A percentile compares a stretch with the other conserved stretches of the same genome.
Conservation (phyloP, 2,113 vertebrate species). For the Hucho hucho region DNA sequence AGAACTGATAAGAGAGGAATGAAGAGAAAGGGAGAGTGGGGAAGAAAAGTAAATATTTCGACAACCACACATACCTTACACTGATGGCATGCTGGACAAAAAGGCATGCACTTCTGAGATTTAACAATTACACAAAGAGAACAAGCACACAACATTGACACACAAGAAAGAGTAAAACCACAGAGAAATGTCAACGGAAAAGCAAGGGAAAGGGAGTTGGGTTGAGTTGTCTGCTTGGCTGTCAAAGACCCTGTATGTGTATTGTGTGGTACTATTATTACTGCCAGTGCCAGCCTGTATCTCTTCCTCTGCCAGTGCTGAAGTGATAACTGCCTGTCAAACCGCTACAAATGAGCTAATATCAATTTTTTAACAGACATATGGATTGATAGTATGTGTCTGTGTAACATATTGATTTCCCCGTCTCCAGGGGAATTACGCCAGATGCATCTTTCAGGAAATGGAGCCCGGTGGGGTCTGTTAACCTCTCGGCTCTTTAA, state of each 20-base stretch:
- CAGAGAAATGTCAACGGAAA: constrained; percentile 10
- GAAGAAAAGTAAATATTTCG: constrained; percentile 22
- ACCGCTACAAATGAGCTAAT: constrained; percentile 78
- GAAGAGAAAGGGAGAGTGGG: constrained; percentile 28
- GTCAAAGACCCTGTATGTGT: constrained; percentile 30
- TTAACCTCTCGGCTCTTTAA: constrained; percentile 69
- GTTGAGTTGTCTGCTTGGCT: constrained; percentile 22
- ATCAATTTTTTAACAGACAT: constrained; percentile 79
- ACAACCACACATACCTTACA: constrained; percentile 16
- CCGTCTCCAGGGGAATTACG: constrained; percentile 70
- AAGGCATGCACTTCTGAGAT: constrained; percentile 47
- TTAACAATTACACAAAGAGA: constrained; percentile 1
- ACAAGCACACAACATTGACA: neutral
- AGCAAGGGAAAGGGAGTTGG: constrained; percentile 3
- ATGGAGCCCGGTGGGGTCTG: constrained; percentile 70
- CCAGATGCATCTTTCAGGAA: constrained; percentile 74
- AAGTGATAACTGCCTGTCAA: constrained; percentile 74
- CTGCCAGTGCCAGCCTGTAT: constrained; percentile 46
- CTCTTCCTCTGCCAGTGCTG: neutral
- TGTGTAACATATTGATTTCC: constrained; percentile 73
- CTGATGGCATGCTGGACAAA: constrained; percentile 29
- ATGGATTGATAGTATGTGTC: constrained; percentile 77
- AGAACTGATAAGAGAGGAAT: constrained; percentile 17
- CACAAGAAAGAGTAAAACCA: constrained; percentile 10
- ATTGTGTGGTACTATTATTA: constrained; percentile 47